Evolutionary conservation across 2,888 invertebrate species (phyloP).

Genomic region (Drymonia ruficornis): DNA sequence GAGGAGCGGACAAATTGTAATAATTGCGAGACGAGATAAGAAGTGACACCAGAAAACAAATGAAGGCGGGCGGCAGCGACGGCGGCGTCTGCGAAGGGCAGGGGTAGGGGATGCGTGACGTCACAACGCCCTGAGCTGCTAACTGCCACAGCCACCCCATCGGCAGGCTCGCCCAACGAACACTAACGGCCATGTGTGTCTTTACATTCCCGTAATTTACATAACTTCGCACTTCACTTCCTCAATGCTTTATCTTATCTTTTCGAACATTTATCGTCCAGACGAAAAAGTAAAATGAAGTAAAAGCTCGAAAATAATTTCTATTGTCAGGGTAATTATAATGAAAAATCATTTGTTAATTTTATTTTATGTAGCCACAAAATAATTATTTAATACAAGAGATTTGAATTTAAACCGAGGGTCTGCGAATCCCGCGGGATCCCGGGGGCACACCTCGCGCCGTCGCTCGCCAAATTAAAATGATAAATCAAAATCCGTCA

Average conservation of each 20-base stretch:
- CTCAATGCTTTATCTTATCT: constrained; percentile 11
- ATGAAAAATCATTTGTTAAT: constrained; percentile 46
- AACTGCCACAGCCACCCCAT: constrained; percentile 48
- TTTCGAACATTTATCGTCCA: background rate
- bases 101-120: constrained; percentile 60
- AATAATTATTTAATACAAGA: constrained; percentile 69
- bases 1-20: constrained; percentile 84
- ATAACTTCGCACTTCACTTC: constrained; percentile 35
- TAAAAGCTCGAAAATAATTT: constrained; percentile 15
- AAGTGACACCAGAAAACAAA: constrained; percentile 84
- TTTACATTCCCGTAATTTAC: constrained; percentile 40
- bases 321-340: constrained; percentile 25
- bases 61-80: constrained; percentile 71
- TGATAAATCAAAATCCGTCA: constrained; percentile 81
- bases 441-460: constrained; percentile 60
- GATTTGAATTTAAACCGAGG: constrained; percentile 69
- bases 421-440: constrained; percentile 58
- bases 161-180: constrained; percentile 47
- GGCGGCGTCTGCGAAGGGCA: constrained; percentile 40
- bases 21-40: constrained; percentile 84
- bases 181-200: constrained; percentile 45
- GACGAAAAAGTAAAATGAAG: background rate
- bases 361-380: constrained; percentile 53
- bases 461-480: constrained; percentile 79
- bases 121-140: constrained; percentile 57